Percentiles rank a stretch among this genome's conserved stretches.
These are phyloP conservation scores for Heteronetta atricapilla DNA, from an alignment of 2,113 vertebrate species.

Conservation along the genomic window DNA sequence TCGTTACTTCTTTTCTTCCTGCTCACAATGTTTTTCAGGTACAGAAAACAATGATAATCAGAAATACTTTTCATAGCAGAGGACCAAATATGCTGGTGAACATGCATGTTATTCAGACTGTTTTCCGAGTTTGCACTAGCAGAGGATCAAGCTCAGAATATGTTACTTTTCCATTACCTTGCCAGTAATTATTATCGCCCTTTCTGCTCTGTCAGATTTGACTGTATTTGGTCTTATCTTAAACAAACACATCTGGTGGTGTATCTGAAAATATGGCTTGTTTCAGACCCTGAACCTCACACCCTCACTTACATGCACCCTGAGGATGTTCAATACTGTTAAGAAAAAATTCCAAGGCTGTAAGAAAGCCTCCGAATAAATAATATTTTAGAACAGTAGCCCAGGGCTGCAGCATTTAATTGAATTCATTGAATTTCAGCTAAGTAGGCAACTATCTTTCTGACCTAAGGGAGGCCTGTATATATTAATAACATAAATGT, in stretches of 20 bases:
- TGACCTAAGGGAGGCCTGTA: constrained; percentile 28
- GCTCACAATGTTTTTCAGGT: background rate
- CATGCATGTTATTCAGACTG: background rate
- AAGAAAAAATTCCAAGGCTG: constrained; percentile 14
- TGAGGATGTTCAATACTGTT: constrained; percentile 14
- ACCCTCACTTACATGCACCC: background rate
- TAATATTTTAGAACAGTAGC: constrained; percentile 38
- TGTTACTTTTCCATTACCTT: background rate
- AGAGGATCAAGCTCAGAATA: background rate
- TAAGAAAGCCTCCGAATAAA: constrained; percentile 21
- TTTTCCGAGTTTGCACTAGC: background rate
- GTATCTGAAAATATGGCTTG: background rate
- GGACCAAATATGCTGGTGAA: background rate
- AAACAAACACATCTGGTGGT: constrained; percentile 19
- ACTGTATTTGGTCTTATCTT: constrained; percentile 10
- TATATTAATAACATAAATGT: constrained; percentile 24
- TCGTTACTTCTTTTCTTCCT: background rate
- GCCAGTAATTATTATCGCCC: background rate
- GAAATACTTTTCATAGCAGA: background rate
- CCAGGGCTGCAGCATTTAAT: constrained; percentile 45
- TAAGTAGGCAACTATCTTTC: constrained; percentile 44
- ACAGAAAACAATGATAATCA: background rate
- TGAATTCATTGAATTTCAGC: constrained; percentile 58
- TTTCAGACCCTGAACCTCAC: background rate
- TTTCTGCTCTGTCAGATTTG: background rate